phyloP scores from a whole-genome alignment of 2,888 invertebrate genomes.

The Andrena chrysosceles region DNA sequence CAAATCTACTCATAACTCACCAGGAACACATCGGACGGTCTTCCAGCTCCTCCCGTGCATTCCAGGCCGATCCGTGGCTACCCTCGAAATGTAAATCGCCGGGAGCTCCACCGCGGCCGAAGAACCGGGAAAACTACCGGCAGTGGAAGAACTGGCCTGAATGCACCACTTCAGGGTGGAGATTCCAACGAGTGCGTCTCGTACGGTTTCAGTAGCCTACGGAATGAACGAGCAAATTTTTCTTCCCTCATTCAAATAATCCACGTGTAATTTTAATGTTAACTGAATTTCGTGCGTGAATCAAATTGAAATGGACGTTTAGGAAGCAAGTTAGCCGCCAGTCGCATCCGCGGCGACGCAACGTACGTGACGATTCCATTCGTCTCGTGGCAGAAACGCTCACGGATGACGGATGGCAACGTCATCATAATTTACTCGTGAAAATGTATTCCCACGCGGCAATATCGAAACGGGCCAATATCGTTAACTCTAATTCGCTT shows the following conservation, averaged over 20 bases:
- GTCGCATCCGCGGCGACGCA: constrained; percentile 23
- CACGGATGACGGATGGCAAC: constrained; percentile 46
- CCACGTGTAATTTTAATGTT: background rate
- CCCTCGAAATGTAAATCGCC: constrained; percentile 48
- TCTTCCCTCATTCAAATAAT: background rate
- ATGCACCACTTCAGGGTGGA: constrained; percentile 8
- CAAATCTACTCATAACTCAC: constrained; percentile 80
- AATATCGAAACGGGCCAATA: constrained; percentile 64
- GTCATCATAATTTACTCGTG: constrained; percentile 57
- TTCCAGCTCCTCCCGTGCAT: constrained; percentile 17
- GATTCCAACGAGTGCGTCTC: background rate
- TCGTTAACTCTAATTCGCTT: constrained; percentile 67
- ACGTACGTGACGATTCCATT: constrained; percentile 56
- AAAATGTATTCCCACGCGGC: constrained; percentile 52
- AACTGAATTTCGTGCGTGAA: background rate
- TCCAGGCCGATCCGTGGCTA: background rate
- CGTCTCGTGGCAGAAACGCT: constrained; percentile 34
- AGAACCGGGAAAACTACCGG: background rate
- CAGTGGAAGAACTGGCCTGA: constrained; percentile 18
- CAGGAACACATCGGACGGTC: constrained; percentile 66
- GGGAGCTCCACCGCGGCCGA: background rate
- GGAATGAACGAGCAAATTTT: background rate
- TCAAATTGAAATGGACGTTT: background rate
- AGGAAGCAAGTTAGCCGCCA: constrained; percentile 11
- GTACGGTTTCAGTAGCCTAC: background rate